These are phyloP conservation scores for Boulengeromyrus knoepffleri DNA, from an alignment of 2,113 vertebrate species.

Conservation along the genomic window DNA sequence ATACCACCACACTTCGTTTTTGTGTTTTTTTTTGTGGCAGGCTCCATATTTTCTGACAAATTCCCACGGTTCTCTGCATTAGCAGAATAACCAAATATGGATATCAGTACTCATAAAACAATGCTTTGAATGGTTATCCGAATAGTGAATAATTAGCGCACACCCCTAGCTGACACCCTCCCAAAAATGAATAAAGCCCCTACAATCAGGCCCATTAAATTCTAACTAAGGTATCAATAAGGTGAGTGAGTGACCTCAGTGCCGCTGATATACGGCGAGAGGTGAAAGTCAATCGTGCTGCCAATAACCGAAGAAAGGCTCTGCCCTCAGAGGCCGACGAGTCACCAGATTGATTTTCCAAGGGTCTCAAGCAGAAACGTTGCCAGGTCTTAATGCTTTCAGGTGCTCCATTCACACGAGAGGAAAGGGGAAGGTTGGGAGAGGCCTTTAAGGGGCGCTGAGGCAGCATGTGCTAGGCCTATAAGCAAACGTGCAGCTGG, in stretches of 20 bases:
- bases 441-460: background rate
- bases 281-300: background rate
- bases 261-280: slow-evolving; percentile 29
- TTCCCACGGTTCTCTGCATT: background rate
- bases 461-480: background rate
- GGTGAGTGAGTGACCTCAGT: slow-evolving; percentile 14
- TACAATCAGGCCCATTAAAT: background rate
- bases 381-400: background rate
- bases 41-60: background rate
- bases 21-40: background rate
- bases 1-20: background rate
- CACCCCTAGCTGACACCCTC: background rate
- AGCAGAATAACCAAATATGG: background rate
- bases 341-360: slow-evolving; percentile 22
- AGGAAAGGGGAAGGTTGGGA: background rate
- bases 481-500: background rate
- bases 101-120: background rate
- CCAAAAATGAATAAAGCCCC: background rate
- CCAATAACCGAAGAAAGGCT: slow-evolving; percentile 5
- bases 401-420: background rate
- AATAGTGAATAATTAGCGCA: background rate
- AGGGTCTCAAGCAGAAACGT: background rate
- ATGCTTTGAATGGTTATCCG: background rate
- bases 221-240: slow-evolving; percentile 12
- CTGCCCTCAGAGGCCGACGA: slow-evolving; percentile 21